These are phyloP conservation scores for Brachyhypopomus occidentalis DNA, from an alignment of 2,113 vertebrate genomes.

Conservation along the genomic window DNA sequence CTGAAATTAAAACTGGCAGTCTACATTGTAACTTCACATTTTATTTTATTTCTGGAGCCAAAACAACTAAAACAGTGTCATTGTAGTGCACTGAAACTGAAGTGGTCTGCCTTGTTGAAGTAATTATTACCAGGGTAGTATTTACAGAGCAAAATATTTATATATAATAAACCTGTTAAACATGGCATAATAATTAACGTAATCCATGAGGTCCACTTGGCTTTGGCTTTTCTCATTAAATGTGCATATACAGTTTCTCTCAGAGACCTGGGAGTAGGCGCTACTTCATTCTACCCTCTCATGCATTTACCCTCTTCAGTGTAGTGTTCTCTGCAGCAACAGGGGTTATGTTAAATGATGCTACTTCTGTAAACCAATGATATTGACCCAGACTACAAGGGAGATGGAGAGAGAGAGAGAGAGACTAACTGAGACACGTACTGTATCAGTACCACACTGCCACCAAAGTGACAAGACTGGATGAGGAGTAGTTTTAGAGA, in stretches of 20 bases:
- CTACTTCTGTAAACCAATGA: conserved; percentile 67
- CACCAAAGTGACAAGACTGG: not conserved
- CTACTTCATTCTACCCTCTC: too few relatives aligned
- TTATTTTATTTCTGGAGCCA: not conserved
- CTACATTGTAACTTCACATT: not conserved
- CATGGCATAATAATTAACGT: conserved; percentile 59
- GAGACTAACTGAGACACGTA: not conserved
- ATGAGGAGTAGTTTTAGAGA: not conserved
- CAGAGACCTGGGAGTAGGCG: too few relatives aligned
- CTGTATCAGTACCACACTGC: too few relatives aligned
- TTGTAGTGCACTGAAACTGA: conserved; percentile 5
- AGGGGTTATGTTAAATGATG: conserved; percentile 55
- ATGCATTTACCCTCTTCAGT: too few relatives aligned
- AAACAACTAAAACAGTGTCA: not conserved
- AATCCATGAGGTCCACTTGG: conserved; percentile 34
- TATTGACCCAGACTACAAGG: conserved; percentile 23
- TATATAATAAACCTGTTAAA: conserved; percentile 63
- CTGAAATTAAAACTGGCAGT: not conserved
- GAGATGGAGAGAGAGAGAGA: conserved; percentile 26
- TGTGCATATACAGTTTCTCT: too few relatives aligned
- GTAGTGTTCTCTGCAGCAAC: too few relatives aligned
- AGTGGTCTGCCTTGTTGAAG: conserved; percentile 43
- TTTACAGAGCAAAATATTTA: conserved; percentile 64
- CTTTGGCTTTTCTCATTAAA: too few relatives aligned
- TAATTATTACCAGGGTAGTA: conserved; percentile 54